Percentiles rank a stretch among this genome's conserved stretches.
Evolutionary conservation across 2,888 invertebrate genomes (phyloP).

Genomic region (Watsonalla binaria): DNA sequence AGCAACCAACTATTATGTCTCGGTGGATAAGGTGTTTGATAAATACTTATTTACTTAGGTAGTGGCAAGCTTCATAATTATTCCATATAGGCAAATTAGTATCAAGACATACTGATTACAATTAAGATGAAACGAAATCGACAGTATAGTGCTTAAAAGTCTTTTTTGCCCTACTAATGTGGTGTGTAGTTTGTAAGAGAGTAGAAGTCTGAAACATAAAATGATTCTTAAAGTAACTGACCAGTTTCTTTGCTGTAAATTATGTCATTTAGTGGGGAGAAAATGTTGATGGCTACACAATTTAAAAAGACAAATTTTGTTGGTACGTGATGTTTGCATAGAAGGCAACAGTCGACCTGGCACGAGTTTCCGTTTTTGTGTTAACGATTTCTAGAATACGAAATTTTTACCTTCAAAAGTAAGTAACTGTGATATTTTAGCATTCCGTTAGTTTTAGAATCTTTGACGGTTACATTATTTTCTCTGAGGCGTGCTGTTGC

Average conservation of each 20-base stretch:
- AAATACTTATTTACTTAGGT: too few relatives aligned
- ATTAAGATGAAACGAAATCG: too few relatives aligned
- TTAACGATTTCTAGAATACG: conserved; percentile 43
- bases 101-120: too few relatives aligned
- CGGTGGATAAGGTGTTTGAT: too few relatives aligned
- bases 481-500: not conserved
- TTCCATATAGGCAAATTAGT: too few relatives aligned
- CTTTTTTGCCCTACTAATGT: too few relatives aligned
- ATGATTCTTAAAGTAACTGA: not conserved
- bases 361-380: conserved; percentile 50
- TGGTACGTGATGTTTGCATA: conserved; percentile 48
- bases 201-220: too few relatives aligned
- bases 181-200: too few relatives aligned
- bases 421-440: conserved; percentile 35
- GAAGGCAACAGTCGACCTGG: conserved; percentile 40
- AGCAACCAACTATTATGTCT: too few relatives aligned
- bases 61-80: too few relatives aligned
- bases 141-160: too few relatives aligned
- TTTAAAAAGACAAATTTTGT: conserved; percentile 3
- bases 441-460: conserved; percentile 26
- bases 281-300: not conserved
- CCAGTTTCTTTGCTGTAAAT: not conserved
- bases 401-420: conserved; percentile 36
- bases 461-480: not conserved
- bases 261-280: not conserved